Conservation (phyloP, 1,140 invertebrate species). For the Nymphalis io region DNA sequence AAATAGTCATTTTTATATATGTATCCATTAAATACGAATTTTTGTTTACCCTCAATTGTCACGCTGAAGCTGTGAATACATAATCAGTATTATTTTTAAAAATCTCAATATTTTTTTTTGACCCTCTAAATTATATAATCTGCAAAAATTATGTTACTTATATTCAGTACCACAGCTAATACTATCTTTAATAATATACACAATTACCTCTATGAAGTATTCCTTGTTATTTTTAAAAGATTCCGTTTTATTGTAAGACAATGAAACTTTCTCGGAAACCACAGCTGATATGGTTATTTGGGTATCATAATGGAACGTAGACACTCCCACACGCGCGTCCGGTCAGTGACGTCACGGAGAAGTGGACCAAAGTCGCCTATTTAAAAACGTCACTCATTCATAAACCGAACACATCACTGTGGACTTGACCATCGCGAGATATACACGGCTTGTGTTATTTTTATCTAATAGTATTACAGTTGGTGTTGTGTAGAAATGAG, state of each 20-base stretch:
- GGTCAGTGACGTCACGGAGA: conserved; percentile 54
- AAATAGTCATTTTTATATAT: no score
- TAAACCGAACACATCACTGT: conserved; percentile 61
- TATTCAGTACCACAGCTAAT: no score
- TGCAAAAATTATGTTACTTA: no score
- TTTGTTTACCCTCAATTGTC: no score
- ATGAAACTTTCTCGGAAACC: conserved; percentile 36
- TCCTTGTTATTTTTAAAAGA: not conserved
- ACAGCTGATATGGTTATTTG: conserved; percentile 61
- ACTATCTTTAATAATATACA: not conserved
- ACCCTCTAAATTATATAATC: no score
- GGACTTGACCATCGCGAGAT: conserved; percentile 53
- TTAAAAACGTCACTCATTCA: conserved; percentile 78
- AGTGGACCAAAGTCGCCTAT: conserved; percentile 50
- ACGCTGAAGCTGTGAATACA: no score
- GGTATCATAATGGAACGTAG: conserved; percentile 63
- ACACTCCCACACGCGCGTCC: conserved; percentile 53
- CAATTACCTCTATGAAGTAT: not conserved
- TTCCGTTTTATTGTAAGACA: conserved; percentile 37
- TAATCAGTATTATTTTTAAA: no score
- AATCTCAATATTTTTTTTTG: no score
- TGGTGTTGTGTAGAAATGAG: conserved; percentile 65
- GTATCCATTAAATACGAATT: no score
- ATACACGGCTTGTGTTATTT: conserved; percentile 54
- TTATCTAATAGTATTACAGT: conserved; percentile 26